Base-by-base conservation (phyloP, 2,113 vertebrate genomes). In the Corythornis madagascariensis region DNA sequence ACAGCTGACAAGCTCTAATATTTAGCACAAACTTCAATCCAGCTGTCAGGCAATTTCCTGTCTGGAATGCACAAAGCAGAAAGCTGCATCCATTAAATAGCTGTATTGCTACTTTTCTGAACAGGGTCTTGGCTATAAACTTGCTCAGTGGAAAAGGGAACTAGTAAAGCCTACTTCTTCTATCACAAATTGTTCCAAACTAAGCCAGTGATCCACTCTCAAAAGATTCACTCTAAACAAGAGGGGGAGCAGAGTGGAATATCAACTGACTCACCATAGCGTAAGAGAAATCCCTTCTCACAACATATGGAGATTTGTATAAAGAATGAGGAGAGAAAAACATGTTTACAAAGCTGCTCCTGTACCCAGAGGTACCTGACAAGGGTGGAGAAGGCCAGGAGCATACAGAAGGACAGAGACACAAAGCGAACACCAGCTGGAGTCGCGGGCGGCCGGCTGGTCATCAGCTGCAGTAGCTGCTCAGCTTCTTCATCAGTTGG, bases 401-500 rank as follows among this genome's bases (percentile, higher is more conserved):
- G 98, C 98, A 99, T 99, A 96, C 99, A 99, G 92, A 99, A 99
- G 40, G 99, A 99, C 52, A 99, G 97, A 0, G 99, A 99, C 21
- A 99, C 99, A 31, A 99, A 99, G 93, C 99, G 99, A 75, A 99
- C 99, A 0, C 99, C 99, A 4, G 99, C 99, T 6, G 99, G 99
- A 12, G 99, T 99, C 1, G 99, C 99, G 0, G 99, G 99, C 22
- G 99, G 99, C 9, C 99, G 98, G 90, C 99, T 99, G 14, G 99
- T 99, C 99, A 99, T 99, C 91, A 99, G 86, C 97, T 99, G 99
- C 38, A 99, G 95, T 3, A 99, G 96, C 77, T 99, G 99, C 94
- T 99, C 99, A 3, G 99, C 98, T 89, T 99, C 99, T 92, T 99
- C 99, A 83, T 99, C 99, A 7, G 99, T 99, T 13, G 99, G 99